Evolutionary conservation across 1,140 invertebrate genomes (phyloP).

Genomic region (Pygmarrhopalites habei): DNA sequence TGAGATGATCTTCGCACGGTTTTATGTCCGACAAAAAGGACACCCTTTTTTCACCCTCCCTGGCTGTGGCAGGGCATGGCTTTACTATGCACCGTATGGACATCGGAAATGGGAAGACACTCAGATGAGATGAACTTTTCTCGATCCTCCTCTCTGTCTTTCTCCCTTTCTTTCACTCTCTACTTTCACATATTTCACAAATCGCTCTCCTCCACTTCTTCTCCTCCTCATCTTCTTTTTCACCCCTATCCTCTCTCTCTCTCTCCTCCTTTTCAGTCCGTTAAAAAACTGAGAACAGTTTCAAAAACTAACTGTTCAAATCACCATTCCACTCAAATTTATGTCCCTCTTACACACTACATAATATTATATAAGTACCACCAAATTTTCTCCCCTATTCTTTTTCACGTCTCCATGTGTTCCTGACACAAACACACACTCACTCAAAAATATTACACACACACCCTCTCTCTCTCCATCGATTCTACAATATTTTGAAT

Average conservation of each 20-base stretch:
- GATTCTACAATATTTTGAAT: too few species aligned
- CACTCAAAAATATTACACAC: not conserved
- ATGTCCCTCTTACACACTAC: too few species aligned
- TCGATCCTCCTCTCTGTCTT: too few species aligned
- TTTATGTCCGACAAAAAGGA: not conserved
- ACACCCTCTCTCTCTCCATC: too few species aligned
- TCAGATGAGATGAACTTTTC: slow-evolving; percentile 7
- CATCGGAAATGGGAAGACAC: slow-evolving; percentile 8
- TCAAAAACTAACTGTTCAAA: not conserved
- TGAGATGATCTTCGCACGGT: not conserved
- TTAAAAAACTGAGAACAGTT: slow-evolving; percentile 1
- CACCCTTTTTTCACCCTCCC: not conserved
- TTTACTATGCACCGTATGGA: too few species aligned
- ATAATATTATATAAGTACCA: too few species aligned
- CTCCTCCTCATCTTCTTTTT: too few species aligned
- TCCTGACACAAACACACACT: slow-evolving; percentile 14
- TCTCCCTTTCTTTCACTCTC: not conserved
- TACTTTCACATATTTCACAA: slow-evolving; percentile 24
- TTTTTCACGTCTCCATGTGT: slow-evolving; percentile 6
- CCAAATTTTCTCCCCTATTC: not conserved
- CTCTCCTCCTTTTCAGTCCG: not conserved
- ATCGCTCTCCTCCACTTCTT: slow-evolving; percentile 10
- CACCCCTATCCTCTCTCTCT: too few species aligned
- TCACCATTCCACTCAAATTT: not conserved
- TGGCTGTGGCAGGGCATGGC: too few species aligned